Conservation (phyloP, 2,888 invertebrate species). For the Aphidius colemani region DNA sequence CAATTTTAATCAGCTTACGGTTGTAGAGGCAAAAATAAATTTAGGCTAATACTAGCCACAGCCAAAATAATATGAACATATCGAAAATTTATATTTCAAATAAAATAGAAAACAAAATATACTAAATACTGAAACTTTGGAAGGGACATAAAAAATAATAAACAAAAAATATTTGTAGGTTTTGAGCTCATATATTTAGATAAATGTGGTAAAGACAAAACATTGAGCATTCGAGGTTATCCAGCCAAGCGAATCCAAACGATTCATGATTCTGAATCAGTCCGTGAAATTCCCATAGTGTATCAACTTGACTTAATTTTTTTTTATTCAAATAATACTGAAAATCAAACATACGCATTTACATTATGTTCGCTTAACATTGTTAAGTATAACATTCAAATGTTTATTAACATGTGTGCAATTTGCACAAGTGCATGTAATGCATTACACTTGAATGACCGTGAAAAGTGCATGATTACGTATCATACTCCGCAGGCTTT, state of each 20-base stretch:
- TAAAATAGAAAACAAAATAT: no score
- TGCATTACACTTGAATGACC: no score
- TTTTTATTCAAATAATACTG: slow-evolving; percentile 40
- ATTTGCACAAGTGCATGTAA: slow-evolving; percentile 1
- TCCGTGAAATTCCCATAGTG: slow-evolving; percentile 41
- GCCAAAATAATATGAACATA: no score
- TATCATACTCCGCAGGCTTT: no score
- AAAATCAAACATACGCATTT: slow-evolving; percentile 40
- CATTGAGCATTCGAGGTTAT: slow-evolving; percentile 29
- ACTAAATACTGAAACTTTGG: no score
- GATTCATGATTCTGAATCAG: slow-evolving; percentile 32
- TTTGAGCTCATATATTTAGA: no score
- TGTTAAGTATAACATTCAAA: slow-evolving; percentile 20
- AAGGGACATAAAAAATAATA: no score
- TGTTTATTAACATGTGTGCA: slow-evolving; percentile 27
- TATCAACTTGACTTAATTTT: slow-evolving; percentile 42
- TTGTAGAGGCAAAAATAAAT: no score
- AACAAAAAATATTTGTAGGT: no score
- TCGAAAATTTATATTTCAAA: no score
- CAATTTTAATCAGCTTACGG: background rate
- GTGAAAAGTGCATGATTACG: no score
- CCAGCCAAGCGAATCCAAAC: slow-evolving; percentile 40
- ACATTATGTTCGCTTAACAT: slow-evolving; percentile 11
- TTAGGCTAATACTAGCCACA: no score
- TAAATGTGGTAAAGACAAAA: background rate